A percentile compares a stretch with the other conserved stretches of the same genome.
These are phyloP conservation scores for Haliclona indistincta DNA, from an alignment of 37 sponge, comb jelly and placozoan species.

Conservation along the genomic window DNA sequence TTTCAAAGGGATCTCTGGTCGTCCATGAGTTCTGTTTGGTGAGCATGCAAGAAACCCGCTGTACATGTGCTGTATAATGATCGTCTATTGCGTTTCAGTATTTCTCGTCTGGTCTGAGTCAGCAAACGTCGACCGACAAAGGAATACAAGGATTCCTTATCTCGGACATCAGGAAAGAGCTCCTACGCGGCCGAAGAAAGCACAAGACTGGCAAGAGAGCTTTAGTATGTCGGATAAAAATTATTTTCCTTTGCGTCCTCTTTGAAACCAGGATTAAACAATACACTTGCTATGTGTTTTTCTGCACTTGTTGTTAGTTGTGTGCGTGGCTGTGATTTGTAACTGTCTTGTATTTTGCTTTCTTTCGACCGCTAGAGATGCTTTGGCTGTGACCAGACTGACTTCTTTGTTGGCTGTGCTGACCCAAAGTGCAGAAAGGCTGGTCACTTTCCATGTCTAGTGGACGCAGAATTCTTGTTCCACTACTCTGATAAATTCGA, in stretches of 20 bases:
- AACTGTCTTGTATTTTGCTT: neutral
- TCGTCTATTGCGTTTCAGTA: conserved; percentile 13
- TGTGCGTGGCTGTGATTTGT: neutral
- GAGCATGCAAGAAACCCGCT: neutral
- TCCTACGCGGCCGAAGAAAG: conserved; percentile 4
- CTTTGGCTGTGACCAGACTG: conserved; percentile 18
- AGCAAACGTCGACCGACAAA: conserved; percentile 13
- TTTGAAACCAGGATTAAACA: no score
- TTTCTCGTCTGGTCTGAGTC: conserved; percentile 36
- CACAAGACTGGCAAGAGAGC: neutral
- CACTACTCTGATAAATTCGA: conserved; percentile 1
- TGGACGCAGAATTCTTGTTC: conserved; percentile 7
- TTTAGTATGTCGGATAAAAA: neutral
- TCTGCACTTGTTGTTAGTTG: no score
- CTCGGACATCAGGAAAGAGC: conserved; percentile 25
- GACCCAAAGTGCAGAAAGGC: conserved; percentile 15
- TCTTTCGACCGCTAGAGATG: conserved; percentile 8
- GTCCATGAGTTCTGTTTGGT: conserved; percentile 48
- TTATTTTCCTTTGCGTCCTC: neutral
- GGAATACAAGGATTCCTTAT: conserved; percentile 20
- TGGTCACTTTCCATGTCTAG: conserved; percentile 41
- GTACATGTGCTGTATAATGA: neutral
- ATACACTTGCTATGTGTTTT: no score
- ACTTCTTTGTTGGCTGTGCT: conserved; percentile 30
- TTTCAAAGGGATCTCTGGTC: neutral